phyloP scores from a whole-genome alignment of 2,797 vertebrate species.

The Salarias fasciatus region DNA sequence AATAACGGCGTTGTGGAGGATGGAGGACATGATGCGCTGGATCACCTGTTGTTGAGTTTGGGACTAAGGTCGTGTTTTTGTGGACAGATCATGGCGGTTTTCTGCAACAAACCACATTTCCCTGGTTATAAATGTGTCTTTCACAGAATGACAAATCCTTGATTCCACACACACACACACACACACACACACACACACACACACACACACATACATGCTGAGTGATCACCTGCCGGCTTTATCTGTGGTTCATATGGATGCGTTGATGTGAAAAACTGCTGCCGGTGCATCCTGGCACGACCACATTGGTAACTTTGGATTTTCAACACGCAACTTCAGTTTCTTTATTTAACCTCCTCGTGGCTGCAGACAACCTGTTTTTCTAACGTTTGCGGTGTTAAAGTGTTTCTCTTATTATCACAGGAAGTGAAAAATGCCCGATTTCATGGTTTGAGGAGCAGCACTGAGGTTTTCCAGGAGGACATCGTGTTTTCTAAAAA shows the following conservation, averaged over 20 bases:
- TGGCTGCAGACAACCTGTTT: not conserved
- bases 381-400: constrained; percentile 4
- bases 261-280: too few species aligned
- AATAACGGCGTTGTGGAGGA: too few species aligned
- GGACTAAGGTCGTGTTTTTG: too few species aligned
- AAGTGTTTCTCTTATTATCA: constrained; percentile 12
- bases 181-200: too few species aligned
- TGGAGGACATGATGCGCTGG: not conserved
- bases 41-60: constrained; percentile 26
- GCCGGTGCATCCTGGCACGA: too few species aligned
- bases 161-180: constrained; percentile 20
- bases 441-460: constrained; percentile 19
- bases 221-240: constrained; percentile 42
- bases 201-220: not conserved
- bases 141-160: constrained; percentile 20
- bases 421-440: constrained; percentile 16
- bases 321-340: not conserved
- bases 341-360: not conserved
- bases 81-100: constrained; percentile 20
- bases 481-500: constrained; percentile 24
- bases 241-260: constrained; percentile 22
- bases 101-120: not conserved
- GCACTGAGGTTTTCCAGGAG: constrained; percentile 16
- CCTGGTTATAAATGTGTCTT: constrained; percentile 14
- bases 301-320: too few species aligned